Percentiles rank a stretch among this genome's conserved stretches.
phyloP scores from a whole-genome alignment of 2,888 invertebrate species.

The Loripinus fragilis region DNA sequence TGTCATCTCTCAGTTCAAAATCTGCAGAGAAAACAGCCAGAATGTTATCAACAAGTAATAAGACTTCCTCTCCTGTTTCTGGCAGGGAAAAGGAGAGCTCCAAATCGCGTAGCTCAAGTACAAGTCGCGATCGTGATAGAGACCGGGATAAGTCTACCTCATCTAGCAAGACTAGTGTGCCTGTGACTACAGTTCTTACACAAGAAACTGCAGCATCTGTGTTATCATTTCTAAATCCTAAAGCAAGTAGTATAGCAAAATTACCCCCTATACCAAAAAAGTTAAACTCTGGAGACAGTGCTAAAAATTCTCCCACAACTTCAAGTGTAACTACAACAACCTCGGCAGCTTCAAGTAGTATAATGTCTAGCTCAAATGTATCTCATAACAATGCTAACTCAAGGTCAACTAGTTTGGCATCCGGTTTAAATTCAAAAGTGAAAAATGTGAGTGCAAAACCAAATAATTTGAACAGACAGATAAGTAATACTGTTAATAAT shows the following conservation, averaged over 20 bases:
- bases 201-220: conserved; percentile 66
- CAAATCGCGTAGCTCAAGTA: conserved; percentile 42
- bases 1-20: conserved; percentile 36
- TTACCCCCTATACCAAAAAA: conserved; percentile 76
- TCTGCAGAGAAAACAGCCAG: background rate
- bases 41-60: conserved; percentile 4
- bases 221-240: conserved; percentile 73
- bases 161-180: conserved; percentile 52
- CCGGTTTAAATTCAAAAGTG: conserved; percentile 36
- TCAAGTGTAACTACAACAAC: conserved; percentile 30
- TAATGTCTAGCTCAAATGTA: background rate
- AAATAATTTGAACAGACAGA: conserved; percentile 37
- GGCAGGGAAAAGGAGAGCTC: conserved; percentile 50
- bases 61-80: conserved; percentile 53
- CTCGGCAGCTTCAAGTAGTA: conserved; percentile 24
- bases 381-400: conserved; percentile 2
- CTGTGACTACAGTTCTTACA: conserved; percentile 44
- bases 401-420: conserved; percentile 26
- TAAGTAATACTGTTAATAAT: conserved; percentile 35
- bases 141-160: conserved; percentile 61
- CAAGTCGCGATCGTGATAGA: conserved; percentile 25
- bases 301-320: conserved; percentile 28
- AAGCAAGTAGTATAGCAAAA: conserved; percentile 74
- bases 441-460: conserved; percentile 15
- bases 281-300: conserved; percentile 27